A percentile compares a stretch with the other conserved stretches of the same genome.
Conservation (phyloP, 2,797 vertebrate genomes). For the Menidia menidia region DNA sequence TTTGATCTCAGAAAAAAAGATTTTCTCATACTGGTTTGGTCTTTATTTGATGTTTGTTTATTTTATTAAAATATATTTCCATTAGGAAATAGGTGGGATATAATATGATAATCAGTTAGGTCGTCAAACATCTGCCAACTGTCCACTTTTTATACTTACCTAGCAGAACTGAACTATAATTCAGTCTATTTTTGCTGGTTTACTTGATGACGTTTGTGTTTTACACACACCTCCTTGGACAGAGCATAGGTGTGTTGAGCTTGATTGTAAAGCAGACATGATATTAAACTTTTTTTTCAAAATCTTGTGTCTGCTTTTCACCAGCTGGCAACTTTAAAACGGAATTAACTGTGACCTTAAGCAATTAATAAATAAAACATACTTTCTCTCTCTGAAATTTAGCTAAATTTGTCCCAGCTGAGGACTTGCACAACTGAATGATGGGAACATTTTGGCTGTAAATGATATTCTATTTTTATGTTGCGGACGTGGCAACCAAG, state of each 20-base stretch:
- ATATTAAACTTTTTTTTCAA: background rate
- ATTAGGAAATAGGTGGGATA: background rate
- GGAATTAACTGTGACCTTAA: too few species aligned
- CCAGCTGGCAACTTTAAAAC: too few species aligned
- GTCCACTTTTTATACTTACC: background rate
- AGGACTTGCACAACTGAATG: background rate
- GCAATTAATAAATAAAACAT: too few species aligned
- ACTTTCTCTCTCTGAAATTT: background rate
- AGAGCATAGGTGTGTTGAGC: background rate
- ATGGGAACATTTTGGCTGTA: background rate
- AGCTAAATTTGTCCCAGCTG: background rate
- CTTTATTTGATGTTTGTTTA: background rate
- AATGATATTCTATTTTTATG: background rate
- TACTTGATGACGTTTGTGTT: background rate
- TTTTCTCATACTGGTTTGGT: background rate
- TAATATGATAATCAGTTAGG: background rate
- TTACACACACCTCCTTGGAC: conserved; percentile 10
- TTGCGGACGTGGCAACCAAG: background rate
- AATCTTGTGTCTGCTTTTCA: too few species aligned
- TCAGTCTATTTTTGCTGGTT: background rate
- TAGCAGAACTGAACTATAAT: background rate
- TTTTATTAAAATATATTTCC: background rate
- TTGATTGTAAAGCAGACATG: background rate
- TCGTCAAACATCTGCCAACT: background rate
- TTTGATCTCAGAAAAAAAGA: background rate